Conservation (phyloP, 2,113 vertebrate genomes). For the Brachirus orientalis region DNA sequence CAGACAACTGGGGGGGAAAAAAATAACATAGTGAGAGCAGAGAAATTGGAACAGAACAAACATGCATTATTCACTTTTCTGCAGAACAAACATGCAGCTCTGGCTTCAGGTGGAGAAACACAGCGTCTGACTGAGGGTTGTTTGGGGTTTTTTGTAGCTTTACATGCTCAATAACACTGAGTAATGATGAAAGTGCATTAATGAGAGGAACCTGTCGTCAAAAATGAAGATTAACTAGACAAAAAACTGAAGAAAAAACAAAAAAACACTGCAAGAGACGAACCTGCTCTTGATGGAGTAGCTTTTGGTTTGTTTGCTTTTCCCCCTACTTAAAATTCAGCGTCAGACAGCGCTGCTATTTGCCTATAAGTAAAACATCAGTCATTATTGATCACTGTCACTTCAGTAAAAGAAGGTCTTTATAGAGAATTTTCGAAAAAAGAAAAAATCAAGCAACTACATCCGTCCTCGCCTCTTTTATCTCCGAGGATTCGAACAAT, state of each 20-base stretch:
- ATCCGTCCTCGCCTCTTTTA: neutral
- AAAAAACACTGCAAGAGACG: conserved; percentile 36
- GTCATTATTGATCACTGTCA: conserved; percentile 82
- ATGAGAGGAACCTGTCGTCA: conserved; percentile 43
- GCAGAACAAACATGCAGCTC: conserved; percentile 33
- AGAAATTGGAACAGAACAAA: conserved; percentile 51
- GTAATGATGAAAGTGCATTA: conserved; percentile 70
- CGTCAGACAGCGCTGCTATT: conserved; percentile 53
- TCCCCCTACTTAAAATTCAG: conserved; percentile 71
- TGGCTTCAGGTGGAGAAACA: conserved; percentile 45
- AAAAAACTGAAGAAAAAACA: conserved; percentile 34
- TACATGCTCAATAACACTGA: conserved; percentile 32
- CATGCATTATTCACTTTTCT: conserved; percentile 58
- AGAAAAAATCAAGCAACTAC: conserved; percentile 57
- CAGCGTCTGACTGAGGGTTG: conserved; percentile 1
- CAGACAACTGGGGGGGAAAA: conserved; percentile 12
- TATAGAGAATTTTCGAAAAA: conserved; percentile 58
- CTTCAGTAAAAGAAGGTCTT: conserved; percentile 76
- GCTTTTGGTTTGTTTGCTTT: conserved; percentile 29
- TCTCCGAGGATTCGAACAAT: no score
- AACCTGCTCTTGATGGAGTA: conserved; percentile 53
- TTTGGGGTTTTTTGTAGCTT: neutral
- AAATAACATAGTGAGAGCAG: conserved; percentile 2
- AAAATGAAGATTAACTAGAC: conserved; percentile 73
- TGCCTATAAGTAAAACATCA: conserved; percentile 78